Conservation (phyloP, 2,797 vertebrate species). For the Helarctos malayanus region DNA sequence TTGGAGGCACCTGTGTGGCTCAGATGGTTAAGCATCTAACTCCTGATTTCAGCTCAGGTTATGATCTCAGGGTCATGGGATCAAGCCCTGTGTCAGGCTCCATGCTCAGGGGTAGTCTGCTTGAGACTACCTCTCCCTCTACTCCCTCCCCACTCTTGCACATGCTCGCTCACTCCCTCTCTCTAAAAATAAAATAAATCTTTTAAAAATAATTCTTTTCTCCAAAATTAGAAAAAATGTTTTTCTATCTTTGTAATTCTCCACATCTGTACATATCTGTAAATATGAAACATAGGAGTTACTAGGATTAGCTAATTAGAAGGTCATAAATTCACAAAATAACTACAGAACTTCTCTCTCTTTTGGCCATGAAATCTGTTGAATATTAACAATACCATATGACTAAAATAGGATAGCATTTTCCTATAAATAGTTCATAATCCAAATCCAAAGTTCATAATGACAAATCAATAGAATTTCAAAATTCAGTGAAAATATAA, state of each 20-base stretch:
- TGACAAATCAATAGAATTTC: neutral
- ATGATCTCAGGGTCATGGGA: neutral
- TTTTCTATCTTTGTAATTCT: slow-evolving; percentile 25
- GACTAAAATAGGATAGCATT: slow-evolving; percentile 26
- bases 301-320: slow-evolving; percentile 41
- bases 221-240: neutral
- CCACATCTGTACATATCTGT: neutral
- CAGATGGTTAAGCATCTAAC: neutral
- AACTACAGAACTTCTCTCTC: neutral
- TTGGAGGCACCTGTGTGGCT: neutral
- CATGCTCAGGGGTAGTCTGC: neutral
- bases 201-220: slow-evolving; percentile 41
- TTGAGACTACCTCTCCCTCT: neutral
- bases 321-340: slow-evolving; percentile 21
- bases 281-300: slow-evolving; percentile 2
- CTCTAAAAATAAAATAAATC: neutral
- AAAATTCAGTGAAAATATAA: slow-evolving; percentile 67
- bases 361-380: neutral
- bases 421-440: slow-evolving; percentile 38
- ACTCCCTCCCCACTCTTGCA: neutral
- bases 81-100: neutral
- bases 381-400: neutral
- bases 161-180: neutral
- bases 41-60: neutral
- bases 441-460: neutral